Base-by-base conservation (phyloP, 1,140 invertebrate genomes). In the Sminthurinus signatus region DNA sequence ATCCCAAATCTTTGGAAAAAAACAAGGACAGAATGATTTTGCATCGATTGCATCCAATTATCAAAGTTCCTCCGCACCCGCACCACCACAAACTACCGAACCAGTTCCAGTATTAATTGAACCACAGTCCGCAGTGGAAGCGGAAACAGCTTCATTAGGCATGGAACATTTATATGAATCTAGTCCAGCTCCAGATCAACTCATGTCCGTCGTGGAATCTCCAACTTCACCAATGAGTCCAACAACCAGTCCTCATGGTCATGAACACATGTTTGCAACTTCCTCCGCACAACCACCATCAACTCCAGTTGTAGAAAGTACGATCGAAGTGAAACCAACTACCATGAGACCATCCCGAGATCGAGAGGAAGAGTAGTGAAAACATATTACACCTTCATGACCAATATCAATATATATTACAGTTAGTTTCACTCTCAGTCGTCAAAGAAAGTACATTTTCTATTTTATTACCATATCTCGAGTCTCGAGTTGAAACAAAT, bases 221-320 rank as follows among this genome's bases (percentile, higher is more conserved):
- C 64, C 64, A 8, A 52, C 64, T 1, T 32, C 52, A 15, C 52
- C 50, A 2, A 50, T 55, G 27, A 39, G 31, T 32, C 58, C 64
- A 10, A 66, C 64, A 1, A 5, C 48, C 8, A 66, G 43, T 62
- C 64, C 64, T 27, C 19, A 29, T 29, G 59, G 58, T 32, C 31
- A 29, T 8, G 64, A 46, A 43, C 23, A 48, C 23, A 25, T 19
- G 8, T n/a, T n/a, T n/a, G 29, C 56, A 2, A 64, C 52, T 21
- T 64, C 62, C 19, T 52, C 55, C 8, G 23, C 55, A 27, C 50
- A 61, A 55, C 51, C 58, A 50, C 51, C 54, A 12, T 66, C 64
- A 29, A 66, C 64, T n/a, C 32, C 59, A 32, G 59, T 51, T 39
- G 46, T 60, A 8, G 59, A 60, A 27, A 31, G 25, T 8, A 60